Percentiles rank a stretch among this genome's conserved stretches.
Evolutionary conservation across 1,140 invertebrate species (phyloP).

Genomic region (Apis laboriosa): DNA sequence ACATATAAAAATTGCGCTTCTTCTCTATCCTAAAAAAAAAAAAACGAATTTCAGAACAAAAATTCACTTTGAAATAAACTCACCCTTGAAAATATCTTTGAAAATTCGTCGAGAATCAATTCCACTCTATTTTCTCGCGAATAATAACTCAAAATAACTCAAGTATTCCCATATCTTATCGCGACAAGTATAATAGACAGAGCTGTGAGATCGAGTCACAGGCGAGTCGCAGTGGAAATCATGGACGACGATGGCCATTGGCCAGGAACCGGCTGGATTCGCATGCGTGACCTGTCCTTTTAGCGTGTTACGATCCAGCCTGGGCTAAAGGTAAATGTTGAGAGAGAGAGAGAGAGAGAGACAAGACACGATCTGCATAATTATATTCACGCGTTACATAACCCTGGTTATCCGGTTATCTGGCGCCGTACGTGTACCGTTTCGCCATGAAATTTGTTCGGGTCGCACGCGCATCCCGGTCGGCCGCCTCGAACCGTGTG

Average conservation of each 20-base stretch:
- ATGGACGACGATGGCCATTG: not conserved
- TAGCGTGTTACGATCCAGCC: conserved; percentile 44
- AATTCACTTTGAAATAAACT: too few relatives aligned
- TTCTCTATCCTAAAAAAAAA: too few relatives aligned
- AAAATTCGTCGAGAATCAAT: too few relatives aligned
- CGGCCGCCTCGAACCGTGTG: conserved; percentile 28
- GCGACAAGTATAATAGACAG: too few relatives aligned
- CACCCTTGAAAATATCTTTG: too few relatives aligned
- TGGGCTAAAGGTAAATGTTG: conserved; percentile 74
- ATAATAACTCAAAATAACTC: too few relatives aligned
- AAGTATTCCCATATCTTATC: too few relatives aligned
- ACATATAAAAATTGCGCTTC: too few relatives aligned
- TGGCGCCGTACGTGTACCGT: conserved; percentile 53
- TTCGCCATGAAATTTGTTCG: conserved; percentile 51
- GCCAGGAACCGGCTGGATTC: conserved; percentile 46
- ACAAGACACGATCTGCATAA: conserved; percentile 71
- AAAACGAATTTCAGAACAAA: too few relatives aligned
- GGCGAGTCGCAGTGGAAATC: not conserved
- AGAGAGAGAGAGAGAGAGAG: conserved; percentile 20
- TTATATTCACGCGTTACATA: conserved; percentile 72
- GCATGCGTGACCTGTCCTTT: conserved; percentile 58
- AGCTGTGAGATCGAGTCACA: too few relatives aligned
- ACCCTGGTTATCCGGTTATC: conserved; percentile 69
- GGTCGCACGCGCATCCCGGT: conserved; percentile 38
- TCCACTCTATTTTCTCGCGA: too few relatives aligned